A percentile compares a stretch with the other conserved stretches of the same genome.
Conservation (phyloP, 2,888 invertebrate species). For the Pollenia labialis region DNA sequence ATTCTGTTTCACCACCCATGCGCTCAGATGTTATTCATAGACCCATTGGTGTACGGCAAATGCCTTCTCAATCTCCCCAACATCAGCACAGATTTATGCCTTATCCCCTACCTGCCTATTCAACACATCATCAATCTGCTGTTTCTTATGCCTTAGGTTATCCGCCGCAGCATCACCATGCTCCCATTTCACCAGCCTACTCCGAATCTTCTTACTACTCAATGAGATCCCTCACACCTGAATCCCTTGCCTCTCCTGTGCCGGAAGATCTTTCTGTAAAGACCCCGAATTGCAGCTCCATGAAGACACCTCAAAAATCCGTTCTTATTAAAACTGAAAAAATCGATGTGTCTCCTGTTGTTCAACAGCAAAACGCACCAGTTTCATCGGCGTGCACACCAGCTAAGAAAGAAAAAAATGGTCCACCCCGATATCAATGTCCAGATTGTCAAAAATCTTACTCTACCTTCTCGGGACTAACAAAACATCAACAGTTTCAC, state of each 20-base stretch:
- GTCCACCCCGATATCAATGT: conserved; percentile 92
- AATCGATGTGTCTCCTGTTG: conserved; percentile 66
- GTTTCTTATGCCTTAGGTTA: conserved; percentile 73
- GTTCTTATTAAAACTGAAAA: conserved; percentile 43
- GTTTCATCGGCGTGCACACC: conserved; percentile 76
- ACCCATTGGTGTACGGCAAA: conserved; percentile 80
- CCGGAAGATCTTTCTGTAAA: conserved; percentile 84
- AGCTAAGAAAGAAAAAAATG: conserved; percentile 80
- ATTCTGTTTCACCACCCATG: conserved; percentile 83
- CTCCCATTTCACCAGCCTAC: conserved; percentile 84
- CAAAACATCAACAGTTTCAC: conserved; percentile 98
- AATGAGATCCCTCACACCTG: conserved; percentile 83
- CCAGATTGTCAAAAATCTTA: conserved; percentile 97
- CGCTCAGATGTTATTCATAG: conserved; percentile 81
- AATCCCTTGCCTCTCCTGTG: conserved; percentile 82
- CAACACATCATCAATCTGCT: conserved; percentile 71
- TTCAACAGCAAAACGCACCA: conserved; percentile 60
- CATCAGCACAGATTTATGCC: conserved; percentile 75
- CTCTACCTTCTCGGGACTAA: conserved; percentile 97
- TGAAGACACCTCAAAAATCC: conserved; percentile 69
- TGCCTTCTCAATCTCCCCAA: conserved; percentile 74
- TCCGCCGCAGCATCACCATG: conserved; percentile 77
- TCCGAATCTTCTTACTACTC: conserved; percentile 84
- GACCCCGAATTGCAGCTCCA: conserved; percentile 70
- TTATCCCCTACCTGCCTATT: conserved; percentile 71